phyloP scores from a whole-genome alignment of 2,888 invertebrate species.

The Xestia ashworthii region DNA sequence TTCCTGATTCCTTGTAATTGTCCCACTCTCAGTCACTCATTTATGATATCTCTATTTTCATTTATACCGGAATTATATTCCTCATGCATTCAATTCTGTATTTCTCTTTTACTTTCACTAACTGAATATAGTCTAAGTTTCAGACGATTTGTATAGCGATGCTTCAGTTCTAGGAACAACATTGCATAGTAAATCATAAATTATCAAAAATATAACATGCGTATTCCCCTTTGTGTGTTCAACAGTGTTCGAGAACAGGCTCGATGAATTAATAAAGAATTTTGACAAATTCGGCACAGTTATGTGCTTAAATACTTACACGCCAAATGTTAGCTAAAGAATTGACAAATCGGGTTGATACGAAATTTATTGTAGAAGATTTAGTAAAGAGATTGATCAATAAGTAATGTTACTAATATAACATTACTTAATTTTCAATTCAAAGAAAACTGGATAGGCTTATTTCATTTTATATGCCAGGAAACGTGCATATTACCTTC shows the following conservation, averaged over 20 bases:
- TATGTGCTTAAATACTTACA: neutral
- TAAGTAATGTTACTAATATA: neutral
- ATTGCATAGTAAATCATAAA: neutral
- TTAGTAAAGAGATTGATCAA: slow-evolving; percentile 6
- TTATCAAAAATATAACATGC: slow-evolving; percentile 14
- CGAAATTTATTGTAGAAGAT: neutral
- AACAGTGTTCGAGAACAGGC: neutral
- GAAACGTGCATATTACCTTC: slow-evolving; percentile 60
- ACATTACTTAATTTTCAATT: slow-evolving; percentile 18
- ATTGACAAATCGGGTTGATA: neutral
- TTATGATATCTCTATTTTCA: no score
- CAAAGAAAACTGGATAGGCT: neutral
- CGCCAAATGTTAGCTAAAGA: neutral
- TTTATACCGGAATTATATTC: neutral
- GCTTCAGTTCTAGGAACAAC: neutral
- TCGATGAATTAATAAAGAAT: neutral
- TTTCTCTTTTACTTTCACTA: neutral
- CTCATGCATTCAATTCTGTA: neutral
- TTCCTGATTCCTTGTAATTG: neutral
- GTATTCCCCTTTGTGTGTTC: slow-evolving; percentile 28
- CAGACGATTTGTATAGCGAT: neutral
- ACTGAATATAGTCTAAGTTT: no score
- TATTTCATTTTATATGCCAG: slow-evolving; percentile 25
- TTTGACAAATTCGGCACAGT: neutral
- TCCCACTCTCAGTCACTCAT: neutral